phyloP scores from a whole-genome alignment of 2,888 invertebrate species.

The Eupithecia pulchellata region DNA sequence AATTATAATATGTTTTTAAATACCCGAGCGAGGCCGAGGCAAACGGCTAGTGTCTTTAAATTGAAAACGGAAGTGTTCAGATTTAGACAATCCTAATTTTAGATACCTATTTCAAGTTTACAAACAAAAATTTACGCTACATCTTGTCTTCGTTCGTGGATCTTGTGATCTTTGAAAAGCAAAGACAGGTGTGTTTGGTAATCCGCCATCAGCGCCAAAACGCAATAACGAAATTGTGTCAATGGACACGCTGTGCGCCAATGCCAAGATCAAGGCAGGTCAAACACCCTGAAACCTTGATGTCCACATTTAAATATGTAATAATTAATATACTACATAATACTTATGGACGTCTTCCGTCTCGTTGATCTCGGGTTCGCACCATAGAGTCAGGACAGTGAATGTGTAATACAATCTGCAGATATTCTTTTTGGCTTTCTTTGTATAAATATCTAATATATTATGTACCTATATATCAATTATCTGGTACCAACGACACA shows the following conservation, averaged over 20 bases:
- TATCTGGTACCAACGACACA: too few species aligned
- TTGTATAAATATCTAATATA: too few species aligned
- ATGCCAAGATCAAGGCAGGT: conserved; percentile 59
- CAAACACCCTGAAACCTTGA: conserved; percentile 27
- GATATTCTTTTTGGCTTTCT: too few species aligned
- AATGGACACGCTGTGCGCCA: conserved; percentile 50
- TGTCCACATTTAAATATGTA: conserved; percentile 1
- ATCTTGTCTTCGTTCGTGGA: too few species aligned
- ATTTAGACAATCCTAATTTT: conserved; percentile 13
- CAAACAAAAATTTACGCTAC: conserved; percentile 22
- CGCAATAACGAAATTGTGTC: conserved; percentile 46
- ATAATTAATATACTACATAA: background rate
- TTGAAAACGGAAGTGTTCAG: background rate
- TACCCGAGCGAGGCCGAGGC: too few species aligned
- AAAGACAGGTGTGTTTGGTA: conserved; percentile 44
- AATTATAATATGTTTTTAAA: too few species aligned
- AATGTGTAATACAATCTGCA: background rate
- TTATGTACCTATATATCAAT: too few species aligned
- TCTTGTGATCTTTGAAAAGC: conserved; percentile 28
- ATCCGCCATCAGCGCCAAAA: conserved; percentile 37
- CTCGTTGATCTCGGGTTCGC: background rate
- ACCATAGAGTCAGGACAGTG: background rate
- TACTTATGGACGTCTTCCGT: background rate
- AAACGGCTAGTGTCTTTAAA: too few species aligned
- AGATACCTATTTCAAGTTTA: conserved; percentile 17